Evolutionary conservation across 2,113 vertebrate species (phyloP).

Genomic region (Camelus bactrianus): DNA sequence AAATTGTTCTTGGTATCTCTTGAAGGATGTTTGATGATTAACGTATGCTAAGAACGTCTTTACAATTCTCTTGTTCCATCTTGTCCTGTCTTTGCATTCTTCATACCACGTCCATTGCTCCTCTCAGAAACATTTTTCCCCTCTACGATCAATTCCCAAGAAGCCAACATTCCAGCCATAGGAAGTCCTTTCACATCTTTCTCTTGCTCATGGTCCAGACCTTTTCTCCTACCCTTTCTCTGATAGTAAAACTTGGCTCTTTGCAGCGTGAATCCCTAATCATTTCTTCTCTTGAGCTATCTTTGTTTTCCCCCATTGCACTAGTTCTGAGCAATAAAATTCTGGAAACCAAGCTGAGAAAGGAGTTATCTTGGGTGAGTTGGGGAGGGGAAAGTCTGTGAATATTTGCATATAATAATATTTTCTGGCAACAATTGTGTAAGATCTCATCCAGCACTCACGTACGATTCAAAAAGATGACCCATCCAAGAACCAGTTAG

Average conservation of each 20-base stretch:
- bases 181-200: neutral
- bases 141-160: neutral
- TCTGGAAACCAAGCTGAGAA: neutral
- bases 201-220: fast-evolving
- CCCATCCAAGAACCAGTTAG: neutral
- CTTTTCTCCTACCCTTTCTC: neutral
- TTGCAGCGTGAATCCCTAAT: neutral
- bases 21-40: neutral
- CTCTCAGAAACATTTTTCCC: neutral
- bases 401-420: neutral
- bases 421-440: neutral
- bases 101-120: neutral
- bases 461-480: neutral
- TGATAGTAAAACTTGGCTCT: neutral
- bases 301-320: neutral
- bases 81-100: neutral
- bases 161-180: fast-evolving
- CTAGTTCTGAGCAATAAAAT: neutral
- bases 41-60: neutral
- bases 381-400: neutral
- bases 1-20: neutral
- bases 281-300: neutral
- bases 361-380: neutral
- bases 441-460: neutral
- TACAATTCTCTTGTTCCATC: neutral